Conservation (phyloP, 2,888 invertebrate genomes). For the Merodon equestris region DNA sequence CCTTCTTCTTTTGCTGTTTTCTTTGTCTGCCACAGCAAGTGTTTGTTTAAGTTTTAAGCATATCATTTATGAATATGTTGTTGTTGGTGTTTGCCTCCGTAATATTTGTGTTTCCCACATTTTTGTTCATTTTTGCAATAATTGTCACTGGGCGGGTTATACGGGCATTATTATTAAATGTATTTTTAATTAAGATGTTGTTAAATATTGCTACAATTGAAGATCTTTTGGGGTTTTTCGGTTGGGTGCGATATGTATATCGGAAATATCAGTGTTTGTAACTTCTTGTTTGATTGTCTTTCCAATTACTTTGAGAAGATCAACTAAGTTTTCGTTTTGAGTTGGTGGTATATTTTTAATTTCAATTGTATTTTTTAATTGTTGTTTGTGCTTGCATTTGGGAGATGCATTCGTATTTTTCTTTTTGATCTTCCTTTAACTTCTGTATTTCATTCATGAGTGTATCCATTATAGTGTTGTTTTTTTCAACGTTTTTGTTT, state of each 20-base stretch:
- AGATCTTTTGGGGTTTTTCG: not conserved
- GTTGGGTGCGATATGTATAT: slow-evolving; percentile 1
- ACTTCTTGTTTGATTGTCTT: not conserved
- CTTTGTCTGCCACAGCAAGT: slow-evolving; percentile 7
- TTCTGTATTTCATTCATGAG: not conserved
- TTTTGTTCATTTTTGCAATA: slow-evolving; percentile 5
- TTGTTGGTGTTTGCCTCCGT: not conserved
- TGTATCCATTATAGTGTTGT: slow-evolving; percentile 11
- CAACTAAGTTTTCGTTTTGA: slow-evolving; percentile 1
- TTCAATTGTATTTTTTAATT: slow-evolving; percentile 4
- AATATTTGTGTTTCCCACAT: not conserved
- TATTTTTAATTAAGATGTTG: too few species aligned
- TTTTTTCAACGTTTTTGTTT: slow-evolving; percentile 12
- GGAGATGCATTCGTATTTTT: not conserved
- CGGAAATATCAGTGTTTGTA: not conserved
- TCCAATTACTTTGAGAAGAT: not conserved
- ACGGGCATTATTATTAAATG: slow-evolving; percentile 1
- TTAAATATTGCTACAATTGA: slow-evolving; percentile 6
- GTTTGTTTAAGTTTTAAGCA: not conserved
- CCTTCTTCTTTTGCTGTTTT: slow-evolving; percentile 6
- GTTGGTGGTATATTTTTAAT: not conserved
- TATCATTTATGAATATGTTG: slow-evolving; percentile 2
- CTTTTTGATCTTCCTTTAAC: not conserved
- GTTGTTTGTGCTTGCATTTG: not conserved
- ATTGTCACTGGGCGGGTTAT: slow-evolving; percentile 2